These are phyloP conservation scores for Tringa solitaria DNA, from an alignment of 2,113 vertebrate genomes.

Conservation along the genomic window DNA sequence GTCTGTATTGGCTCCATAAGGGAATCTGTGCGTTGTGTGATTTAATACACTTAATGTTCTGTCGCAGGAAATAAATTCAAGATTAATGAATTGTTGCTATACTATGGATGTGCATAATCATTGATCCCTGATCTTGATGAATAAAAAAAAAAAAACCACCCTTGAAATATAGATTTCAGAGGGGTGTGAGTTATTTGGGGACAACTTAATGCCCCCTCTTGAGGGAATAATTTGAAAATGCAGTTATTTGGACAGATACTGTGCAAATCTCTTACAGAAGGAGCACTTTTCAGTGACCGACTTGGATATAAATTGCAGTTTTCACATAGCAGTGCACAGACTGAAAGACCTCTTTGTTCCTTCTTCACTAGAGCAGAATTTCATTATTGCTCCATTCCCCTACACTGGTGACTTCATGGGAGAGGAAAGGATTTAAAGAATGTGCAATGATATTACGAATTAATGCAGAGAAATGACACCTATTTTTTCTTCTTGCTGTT, in stretches of 20 bases:
- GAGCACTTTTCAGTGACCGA: background rate
- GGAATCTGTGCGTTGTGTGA: background rate
- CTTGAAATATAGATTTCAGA: background rate
- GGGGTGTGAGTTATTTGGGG: background rate
- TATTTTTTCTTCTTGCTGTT: slow-evolving; percentile 4
- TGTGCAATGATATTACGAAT: background rate
- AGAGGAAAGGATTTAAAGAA: slow-evolving; percentile 1
- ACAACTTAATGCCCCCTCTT: background rate
- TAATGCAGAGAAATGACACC: background rate
- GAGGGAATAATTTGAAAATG: background rate
- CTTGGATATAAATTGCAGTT: background rate
- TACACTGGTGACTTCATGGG: background rate
- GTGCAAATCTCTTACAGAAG: background rate
- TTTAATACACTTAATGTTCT: background rate
- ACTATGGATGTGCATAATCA: background rate
- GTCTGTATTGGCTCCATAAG: background rate
- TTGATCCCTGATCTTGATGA: background rate
- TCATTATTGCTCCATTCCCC: background rate
- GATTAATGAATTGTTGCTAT: slow-evolving; percentile 26
- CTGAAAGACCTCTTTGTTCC: background rate
- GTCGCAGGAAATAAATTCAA: slow-evolving; percentile 44
- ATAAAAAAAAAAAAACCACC: background rate
- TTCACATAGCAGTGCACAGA: background rate
- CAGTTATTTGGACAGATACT: background rate
- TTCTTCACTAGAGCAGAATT: background rate